Conservation (phyloP, 2,888 invertebrate species). For the Papilio gigon region DNA sequence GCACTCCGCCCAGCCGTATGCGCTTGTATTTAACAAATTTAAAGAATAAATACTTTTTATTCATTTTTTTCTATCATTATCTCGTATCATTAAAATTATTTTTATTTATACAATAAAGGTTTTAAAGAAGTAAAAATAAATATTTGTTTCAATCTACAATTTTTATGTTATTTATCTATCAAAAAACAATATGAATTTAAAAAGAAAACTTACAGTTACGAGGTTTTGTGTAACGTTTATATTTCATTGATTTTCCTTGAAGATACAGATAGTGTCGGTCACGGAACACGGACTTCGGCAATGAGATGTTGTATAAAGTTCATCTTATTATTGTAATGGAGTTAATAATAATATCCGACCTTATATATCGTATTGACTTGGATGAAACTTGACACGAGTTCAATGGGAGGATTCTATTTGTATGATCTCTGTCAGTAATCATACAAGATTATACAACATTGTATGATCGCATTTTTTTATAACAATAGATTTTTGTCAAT, state of each 20-base stretch:
- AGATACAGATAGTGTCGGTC: conserved; percentile 34
- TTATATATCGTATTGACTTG: conserved; percentile 37
- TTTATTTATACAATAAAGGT: too few species aligned
- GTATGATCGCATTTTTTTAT: conserved; percentile 1
- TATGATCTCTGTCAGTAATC: conserved; percentile 15
- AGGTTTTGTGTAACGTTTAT: not conserved
- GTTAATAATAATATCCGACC: conserved; percentile 35
- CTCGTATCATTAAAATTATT: too few species aligned
- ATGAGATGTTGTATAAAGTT: conserved; percentile 33
- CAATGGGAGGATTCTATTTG: conserved; percentile 39
- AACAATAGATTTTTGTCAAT: too few species aligned
- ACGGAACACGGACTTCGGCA: conserved; percentile 38
- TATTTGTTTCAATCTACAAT: too few species aligned
- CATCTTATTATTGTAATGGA: conserved; percentile 39
- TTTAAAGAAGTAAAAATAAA: too few species aligned
- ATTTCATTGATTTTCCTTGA: conserved; percentile 21
- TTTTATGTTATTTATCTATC: too few species aligned
- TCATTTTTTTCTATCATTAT: too few species aligned
- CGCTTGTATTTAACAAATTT: conserved; percentile 46
- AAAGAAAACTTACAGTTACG: not conserved
- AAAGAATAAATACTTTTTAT: not conserved
- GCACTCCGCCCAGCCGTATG: conserved; percentile 84
- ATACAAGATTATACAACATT: conserved; percentile 12
- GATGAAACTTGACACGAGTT: conserved; percentile 40
- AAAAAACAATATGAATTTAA: too few species aligned